Evolutionary conservation across 2,113 vertebrate genomes (phyloP), one percentile per base, ranked within the genome.

Genomic region (Danio rerio): DNA sequence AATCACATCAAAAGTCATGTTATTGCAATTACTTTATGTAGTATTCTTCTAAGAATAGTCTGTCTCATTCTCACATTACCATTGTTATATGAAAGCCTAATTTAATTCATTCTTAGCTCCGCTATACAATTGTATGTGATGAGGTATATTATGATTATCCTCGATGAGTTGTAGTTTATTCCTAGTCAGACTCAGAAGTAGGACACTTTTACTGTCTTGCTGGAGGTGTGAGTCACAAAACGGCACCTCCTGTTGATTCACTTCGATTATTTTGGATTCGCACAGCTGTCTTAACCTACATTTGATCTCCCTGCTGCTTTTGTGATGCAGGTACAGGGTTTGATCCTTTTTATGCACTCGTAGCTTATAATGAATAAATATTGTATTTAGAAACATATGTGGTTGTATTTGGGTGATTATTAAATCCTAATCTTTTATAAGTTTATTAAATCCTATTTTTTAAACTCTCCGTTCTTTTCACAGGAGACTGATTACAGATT

Each of bases 401-500:
- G 31, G 3, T 31, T 31, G 31, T 31, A 31, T 31, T 31, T 31
- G 31, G 31, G 3, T 31, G 31, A 31, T 31, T 31, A 31, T 31
- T 31, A 31, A 31, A 31, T 31, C 31, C 31, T 31, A 31, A 31
- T 31, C 31, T 31, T 31, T 31, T 31, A 31, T 31, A 31, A 2
- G 31, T 2, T 31, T 31, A 31, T 31, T 31, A 31, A 2, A 15
- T 59, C n/a, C n/a, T n/a, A n/a, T 7, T 15, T 16, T 2, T 16
- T n/a, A 59, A 16, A 59, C 12, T 16, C 5, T 86, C 9, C 47
- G 16, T 84, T 88, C 91, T 81, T 92, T 83, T 81, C 85, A 47
- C 82, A 99, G 98, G 98, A 96, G 97, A 88, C 94, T 99, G 94
- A 99, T 99, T 91, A 98, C 97, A 95, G 98, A 99, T 95, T 99